Evolutionary conservation across 2,888 invertebrate species (phyloP), one percentile per base, ranked within the genome.

Genomic region (Leuctra nigra): DNA sequence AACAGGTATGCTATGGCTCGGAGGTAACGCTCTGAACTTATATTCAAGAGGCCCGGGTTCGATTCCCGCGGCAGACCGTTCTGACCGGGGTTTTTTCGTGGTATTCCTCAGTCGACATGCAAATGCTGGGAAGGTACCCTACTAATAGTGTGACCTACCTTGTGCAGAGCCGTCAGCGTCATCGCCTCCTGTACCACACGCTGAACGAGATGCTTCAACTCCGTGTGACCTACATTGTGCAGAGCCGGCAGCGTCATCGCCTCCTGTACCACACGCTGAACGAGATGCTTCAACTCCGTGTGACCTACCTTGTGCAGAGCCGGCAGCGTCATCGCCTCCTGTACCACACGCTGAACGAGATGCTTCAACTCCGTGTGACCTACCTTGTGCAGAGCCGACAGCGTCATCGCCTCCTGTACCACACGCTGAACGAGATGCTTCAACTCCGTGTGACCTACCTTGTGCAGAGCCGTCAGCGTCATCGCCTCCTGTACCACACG

Each of bases 311-410:
- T 55, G 59, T 59, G 56, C 9, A 86, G 75, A 60, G 77, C 76
- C 16, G 87, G 83, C 63, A 86, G 75, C 63, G 81, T 80, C 62
- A 83, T 77, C 6, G 87, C 86, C 67, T 91, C 89, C 55, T 84
- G 82, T 60, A 87, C 82, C 54, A 90, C 82, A 63, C 82, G 79
- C 64, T 86, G 83, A 56, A 91, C 84, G 62, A 90, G 75, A 60
- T 83, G 80, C 68, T 88, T 86, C 56, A 91, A 78, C 64, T 84
- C 83, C 23, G 82, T 79, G 69, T 89, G 87, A n/a, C n/a, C n/a
- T 64, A 65, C 58, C 68, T 68, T 55, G 59, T 59, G 56, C 9
- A 86, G 75, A 60, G 77, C 76, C 16, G 87, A 83, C 63, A 86
- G 75, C 63, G 81, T 80, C 62, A 83, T 77, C 6, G 87, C 86